phyloP scores from a whole-genome alignment of 1,140 invertebrate species.

The Drosophila pectinifera region DNA sequence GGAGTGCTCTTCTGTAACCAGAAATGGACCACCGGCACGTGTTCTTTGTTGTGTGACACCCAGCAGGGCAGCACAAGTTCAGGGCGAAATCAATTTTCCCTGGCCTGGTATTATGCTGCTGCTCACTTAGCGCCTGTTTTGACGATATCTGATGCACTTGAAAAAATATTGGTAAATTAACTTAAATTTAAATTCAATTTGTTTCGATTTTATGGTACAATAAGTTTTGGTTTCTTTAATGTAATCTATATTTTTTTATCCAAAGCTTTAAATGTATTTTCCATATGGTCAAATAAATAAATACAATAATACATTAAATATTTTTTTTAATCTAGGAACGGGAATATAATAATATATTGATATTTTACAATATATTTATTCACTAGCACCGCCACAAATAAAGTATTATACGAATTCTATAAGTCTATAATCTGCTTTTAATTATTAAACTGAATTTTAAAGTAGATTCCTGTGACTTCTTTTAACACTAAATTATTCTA shows the following conservation, averaged over 20 bases:
- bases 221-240: not conserved
- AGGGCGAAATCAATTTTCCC: constrained; percentile 72
- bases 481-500: too few relatives aligned
- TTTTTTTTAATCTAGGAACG: too few relatives aligned
- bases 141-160: constrained; percentile 9
- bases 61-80: constrained; percentile 63
- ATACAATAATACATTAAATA: too few relatives aligned
- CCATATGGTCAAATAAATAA: too few relatives aligned
- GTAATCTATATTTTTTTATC: not conserved
- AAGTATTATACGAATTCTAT: too few relatives aligned
- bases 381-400: too few relatives aligned
- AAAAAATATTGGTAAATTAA: not conserved
- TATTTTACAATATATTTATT: too few relatives aligned
- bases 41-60: constrained; percentile 47
- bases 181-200: not conserved
- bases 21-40: constrained; percentile 46
- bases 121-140: not conserved
- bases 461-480: too few relatives aligned
- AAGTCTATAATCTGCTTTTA: too few relatives aligned
- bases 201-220: accelerated
- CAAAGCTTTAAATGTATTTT: too few relatives aligned
- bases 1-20: constrained; percentile 4
- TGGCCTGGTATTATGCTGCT: constrained; percentile 15
- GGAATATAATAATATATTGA: too few relatives aligned
- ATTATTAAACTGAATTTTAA: too few relatives aligned